Evolutionary conservation across 2,888 invertebrate species (phyloP).

Genomic region (Fragum whitleyi): DNA sequence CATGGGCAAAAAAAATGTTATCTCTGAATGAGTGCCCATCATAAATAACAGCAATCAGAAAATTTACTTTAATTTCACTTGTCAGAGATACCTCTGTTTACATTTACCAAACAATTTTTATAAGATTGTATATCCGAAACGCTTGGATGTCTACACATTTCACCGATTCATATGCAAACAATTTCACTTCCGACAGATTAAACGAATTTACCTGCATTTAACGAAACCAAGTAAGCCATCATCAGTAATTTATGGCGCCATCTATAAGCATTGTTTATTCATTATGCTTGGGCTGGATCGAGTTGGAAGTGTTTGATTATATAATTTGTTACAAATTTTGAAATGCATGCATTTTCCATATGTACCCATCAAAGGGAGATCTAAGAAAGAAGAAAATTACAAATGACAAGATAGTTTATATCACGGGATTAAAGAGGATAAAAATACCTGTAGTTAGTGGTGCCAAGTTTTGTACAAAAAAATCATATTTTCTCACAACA

Average conservation of each 20-base stretch:
- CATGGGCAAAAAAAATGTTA: no score
- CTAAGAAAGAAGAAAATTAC: slow-evolving; percentile 5
- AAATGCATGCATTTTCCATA: slow-evolving; percentile 32
- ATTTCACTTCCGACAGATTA: slow-evolving; percentile 57
- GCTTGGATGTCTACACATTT: slow-evolving; percentile 59
- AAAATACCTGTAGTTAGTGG: background rate
- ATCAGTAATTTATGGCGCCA: slow-evolving; percentile 59
- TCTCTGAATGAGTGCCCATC: background rate
- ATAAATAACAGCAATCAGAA: slow-evolving; percentile 38
- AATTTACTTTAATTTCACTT: slow-evolving; percentile 24
- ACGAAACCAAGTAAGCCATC: slow-evolving; percentile 55
- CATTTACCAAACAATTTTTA: slow-evolving; percentile 44
- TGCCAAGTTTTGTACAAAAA: background rate
- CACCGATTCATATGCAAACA: slow-evolving; percentile 54
- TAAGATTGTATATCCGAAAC: slow-evolving; percentile 49
- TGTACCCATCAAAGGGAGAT: slow-evolving; percentile 30
- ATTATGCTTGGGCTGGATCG: slow-evolving; percentile 30
- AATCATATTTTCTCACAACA: background rate
- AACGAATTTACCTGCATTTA: slow-evolving; percentile 47
- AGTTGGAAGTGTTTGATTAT: slow-evolving; percentile 44
- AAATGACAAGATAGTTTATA: slow-evolving; percentile 33
- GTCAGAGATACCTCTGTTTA: slow-evolving; percentile 48
- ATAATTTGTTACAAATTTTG: slow-evolving; percentile 40
- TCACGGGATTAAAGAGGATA: slow-evolving; percentile 8
- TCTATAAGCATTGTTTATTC: slow-evolving; percentile 58